phyloP scores from a whole-genome alignment of 2,888 invertebrate genomes.

The Hirtodrosophila alboralis region DNA sequence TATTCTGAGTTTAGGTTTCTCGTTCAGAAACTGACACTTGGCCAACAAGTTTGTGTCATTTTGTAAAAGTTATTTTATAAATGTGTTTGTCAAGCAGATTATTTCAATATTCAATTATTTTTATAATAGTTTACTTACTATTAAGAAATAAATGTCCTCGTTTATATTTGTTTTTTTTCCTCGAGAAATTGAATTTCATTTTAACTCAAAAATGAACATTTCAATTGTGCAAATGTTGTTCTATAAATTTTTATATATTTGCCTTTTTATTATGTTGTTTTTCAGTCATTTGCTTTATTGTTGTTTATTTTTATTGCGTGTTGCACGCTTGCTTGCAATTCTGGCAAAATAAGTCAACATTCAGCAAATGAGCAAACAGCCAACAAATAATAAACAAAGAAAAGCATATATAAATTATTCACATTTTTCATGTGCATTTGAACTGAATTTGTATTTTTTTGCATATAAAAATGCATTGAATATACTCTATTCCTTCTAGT shows the following conservation, averaged over 20 bases:
- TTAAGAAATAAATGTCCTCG: too few species aligned
- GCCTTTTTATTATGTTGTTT: slow-evolving; percentile 2
- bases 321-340: slow-evolving; percentile 30
- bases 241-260: neutral
- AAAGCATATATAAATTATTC: slow-evolving; percentile 7
- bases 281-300: slow-evolving; percentile 13
- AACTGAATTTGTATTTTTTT: slow-evolving; percentile 4
- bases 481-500: too few species aligned
- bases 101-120: too few species aligned
- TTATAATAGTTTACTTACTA: too few species aligned
- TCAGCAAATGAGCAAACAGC: neutral
- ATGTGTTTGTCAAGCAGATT: too few species aligned
- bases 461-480: too few species aligned
- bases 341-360: slow-evolving; percentile 32
- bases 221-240: too few species aligned
- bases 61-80: too few species aligned
- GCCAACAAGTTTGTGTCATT: too few species aligned
- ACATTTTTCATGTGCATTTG: slow-evolving; percentile 29
- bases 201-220: neutral
- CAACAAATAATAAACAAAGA: slow-evolving; percentile 32
- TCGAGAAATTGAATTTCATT: neutral
- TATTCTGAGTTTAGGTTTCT: too few species aligned
- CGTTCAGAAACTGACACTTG: too few species aligned
- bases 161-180: too few species aligned
- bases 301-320: slow-evolving; percentile 23